phyloP scores from a whole-genome alignment of 2,113 vertebrate species.

The Pimephales promelas region DNA sequence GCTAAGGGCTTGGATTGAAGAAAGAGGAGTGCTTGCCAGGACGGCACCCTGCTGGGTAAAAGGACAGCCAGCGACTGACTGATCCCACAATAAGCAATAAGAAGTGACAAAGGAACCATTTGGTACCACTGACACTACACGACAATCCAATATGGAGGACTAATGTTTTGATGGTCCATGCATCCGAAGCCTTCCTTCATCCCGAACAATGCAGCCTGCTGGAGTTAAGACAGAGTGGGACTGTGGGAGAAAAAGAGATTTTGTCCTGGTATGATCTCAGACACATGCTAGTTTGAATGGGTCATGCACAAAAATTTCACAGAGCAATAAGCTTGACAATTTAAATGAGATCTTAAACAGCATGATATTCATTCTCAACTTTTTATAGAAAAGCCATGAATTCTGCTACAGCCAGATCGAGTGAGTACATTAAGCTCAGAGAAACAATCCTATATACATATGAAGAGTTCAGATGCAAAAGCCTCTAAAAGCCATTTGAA shows the following conservation, averaged over 20 bases:
- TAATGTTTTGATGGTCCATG: slow-evolving; percentile 28
- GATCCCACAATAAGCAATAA: slow-evolving; percentile 10
- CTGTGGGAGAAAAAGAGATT: not conserved
- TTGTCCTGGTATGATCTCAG: not conserved
- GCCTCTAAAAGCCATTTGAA: too few species aligned
- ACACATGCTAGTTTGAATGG: not conserved
- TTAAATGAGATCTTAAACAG: not conserved
- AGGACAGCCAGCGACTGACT: slow-evolving; percentile 19
- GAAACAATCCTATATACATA: not conserved
- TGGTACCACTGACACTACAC: slow-evolving; percentile 28
- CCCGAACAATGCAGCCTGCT: not conserved
- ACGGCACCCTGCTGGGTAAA: slow-evolving; percentile 36
- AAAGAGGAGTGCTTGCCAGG: not conserved
- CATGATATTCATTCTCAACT: slow-evolving; percentile 10
- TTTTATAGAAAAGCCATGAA: not conserved
- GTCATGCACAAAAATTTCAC: not conserved
- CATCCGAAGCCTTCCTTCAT: slow-evolving; percentile 1
- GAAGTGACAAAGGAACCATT: slow-evolving; percentile 41
- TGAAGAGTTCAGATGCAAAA: too few species aligned
- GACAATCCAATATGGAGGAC: slow-evolving; percentile 37
- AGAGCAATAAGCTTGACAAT: not conserved
- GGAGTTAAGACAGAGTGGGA: not conserved
- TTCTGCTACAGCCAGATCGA: not conserved
- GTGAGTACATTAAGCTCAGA: not conserved
- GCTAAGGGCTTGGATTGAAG: not conserved